Base-by-base conservation (phyloP, 2,888 invertebrate species). In the Tinea trinotella region DNA sequence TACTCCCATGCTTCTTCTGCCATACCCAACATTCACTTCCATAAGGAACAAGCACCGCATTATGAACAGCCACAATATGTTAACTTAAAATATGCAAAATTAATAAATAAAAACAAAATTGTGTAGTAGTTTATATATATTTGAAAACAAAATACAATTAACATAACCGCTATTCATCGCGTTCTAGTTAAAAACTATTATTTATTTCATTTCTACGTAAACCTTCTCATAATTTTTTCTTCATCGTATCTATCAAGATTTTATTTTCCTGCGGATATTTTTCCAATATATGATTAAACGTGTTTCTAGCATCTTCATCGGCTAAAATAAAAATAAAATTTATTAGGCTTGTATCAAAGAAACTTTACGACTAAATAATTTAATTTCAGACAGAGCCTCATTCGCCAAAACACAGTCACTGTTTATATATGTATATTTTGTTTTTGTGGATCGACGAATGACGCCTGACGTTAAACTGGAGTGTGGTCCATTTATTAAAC, bases 211-310 rank as follows among this genome's bases (percentile, higher is more conserved):
- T 24, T 24, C 24, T 24, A 24, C 6, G n/a, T n/a, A n/a, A 24
- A 24, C 24, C 5, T 24, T 34, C 13, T n/a, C n/a, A n/a, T n/a
- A n/a, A 0, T 46, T 24, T n/a, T 18, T 56, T 64, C 58, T 54
- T 55, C 53, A 34, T 55, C 54, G 56, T 61, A 50, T 61, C 56
- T 35, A 59, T 49, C 30, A 57, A 48, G 2, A 58, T 56, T 52
- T 58, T 58, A 63, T 84, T 82, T 34, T 76, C 78, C 1, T 69
- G 58, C 0, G 73, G 68, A 62, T 77, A 80, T 65, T 67, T 65
- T 56, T 70, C 54, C 17, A 77, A 53, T 50, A 77, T 70, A 13
- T 24, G 15, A 24, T 50, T 24, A 10, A 3, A 24, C 9, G 50
- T 50, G 13, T 22, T 24, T 7, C n/a, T 24, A 13, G 10, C 5